phyloP scores from a whole-genome alignment of 2,888 invertebrate species.

The Metellina segmentata region DNA sequence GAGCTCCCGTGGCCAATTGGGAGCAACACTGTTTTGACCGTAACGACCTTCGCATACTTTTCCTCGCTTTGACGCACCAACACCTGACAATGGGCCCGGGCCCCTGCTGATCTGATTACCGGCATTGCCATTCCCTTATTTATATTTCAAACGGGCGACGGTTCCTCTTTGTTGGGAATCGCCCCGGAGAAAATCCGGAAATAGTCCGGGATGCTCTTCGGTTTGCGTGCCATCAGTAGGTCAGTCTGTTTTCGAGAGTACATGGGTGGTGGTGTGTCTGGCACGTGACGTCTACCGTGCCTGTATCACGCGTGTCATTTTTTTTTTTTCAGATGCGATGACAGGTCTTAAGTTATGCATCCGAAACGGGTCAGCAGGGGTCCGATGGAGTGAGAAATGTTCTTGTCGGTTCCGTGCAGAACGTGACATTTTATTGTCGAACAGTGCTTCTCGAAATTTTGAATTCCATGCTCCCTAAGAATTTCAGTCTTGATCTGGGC shows the following conservation, averaged over 20 bases:
- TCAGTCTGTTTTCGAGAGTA: constrained; percentile 2
- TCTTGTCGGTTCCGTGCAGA: too few species aligned
- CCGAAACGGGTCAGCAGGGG: not conserved
- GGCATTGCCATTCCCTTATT: too few species aligned
- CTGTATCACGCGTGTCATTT: not conserved
- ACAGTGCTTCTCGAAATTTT: too few species aligned
- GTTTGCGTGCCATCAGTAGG: constrained; percentile 26
- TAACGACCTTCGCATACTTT: constrained; percentile 66
- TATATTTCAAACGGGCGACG: not conserved
- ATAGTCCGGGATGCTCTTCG: constrained; percentile 34
- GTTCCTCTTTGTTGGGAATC: not conserved
- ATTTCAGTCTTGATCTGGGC: too few species aligned
- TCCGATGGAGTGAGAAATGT: not conserved
- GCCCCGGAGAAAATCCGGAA: constrained; percentile 57
- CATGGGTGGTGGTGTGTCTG: not conserved
- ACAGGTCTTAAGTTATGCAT: not conserved
- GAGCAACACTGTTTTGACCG: constrained; percentile 7
- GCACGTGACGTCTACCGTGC: not conserved
- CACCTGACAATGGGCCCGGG: not conserved
- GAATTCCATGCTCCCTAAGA: too few species aligned
- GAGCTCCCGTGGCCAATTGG: not conserved
- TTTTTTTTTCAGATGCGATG: not conserved
- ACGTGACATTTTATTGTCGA: too few species aligned
- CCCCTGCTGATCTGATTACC: too few species aligned
- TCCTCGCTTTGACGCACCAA: not conserved